phyloP scores from a whole-genome alignment of 2,113 vertebrate genomes.

The Hippocampus guttulatus region DNA sequence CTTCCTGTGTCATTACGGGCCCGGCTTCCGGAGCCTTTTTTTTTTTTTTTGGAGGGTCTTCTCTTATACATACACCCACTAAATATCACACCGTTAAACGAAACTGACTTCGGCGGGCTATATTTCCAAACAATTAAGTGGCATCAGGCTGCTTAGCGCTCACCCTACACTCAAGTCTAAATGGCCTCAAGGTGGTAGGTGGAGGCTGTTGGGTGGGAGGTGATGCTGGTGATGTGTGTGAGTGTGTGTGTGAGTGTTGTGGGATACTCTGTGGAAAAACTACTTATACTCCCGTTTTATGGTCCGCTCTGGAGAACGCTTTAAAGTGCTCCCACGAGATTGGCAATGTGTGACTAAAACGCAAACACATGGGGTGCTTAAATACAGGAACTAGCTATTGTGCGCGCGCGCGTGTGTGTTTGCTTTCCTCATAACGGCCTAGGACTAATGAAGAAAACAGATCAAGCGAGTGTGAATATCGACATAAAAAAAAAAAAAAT shows the following conservation, averaged over 20 bases:
- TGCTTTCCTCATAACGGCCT: conserved; percentile 28
- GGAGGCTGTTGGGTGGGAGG: conserved; percentile 38
- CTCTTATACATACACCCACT: neutral
- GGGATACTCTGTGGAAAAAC: conserved; percentile 66
- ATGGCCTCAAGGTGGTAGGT: conserved; percentile 40
- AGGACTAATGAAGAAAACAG: conserved; percentile 73
- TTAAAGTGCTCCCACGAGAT: conserved; percentile 70
- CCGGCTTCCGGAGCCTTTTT: neutral
- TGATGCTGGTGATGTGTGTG: conserved; percentile 21
- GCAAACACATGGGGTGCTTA: conserved; percentile 75
- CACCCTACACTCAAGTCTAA: conserved; percentile 7
- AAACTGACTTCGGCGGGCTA: neutral
- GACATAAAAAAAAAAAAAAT: conserved; percentile 40
- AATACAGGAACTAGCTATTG: conserved; percentile 69
- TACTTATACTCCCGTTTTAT: conserved; percentile 70
- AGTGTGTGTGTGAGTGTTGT: conserved; percentile 31
- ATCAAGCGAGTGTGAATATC: conserved; percentile 44
- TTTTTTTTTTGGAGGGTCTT: neutral
- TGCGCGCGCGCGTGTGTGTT: conserved; percentile 39
- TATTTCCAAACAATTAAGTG: neutral
- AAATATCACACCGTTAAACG: neutral
- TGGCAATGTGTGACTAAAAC: conserved; percentile 74
- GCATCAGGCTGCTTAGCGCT: neutral
- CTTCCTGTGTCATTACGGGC: neutral
- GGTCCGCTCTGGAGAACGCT: conserved; percentile 67